phyloP scores from a whole-genome alignment of 37 sponge, comb jelly and placozoan species.

The Beroe forskalii region DNA sequence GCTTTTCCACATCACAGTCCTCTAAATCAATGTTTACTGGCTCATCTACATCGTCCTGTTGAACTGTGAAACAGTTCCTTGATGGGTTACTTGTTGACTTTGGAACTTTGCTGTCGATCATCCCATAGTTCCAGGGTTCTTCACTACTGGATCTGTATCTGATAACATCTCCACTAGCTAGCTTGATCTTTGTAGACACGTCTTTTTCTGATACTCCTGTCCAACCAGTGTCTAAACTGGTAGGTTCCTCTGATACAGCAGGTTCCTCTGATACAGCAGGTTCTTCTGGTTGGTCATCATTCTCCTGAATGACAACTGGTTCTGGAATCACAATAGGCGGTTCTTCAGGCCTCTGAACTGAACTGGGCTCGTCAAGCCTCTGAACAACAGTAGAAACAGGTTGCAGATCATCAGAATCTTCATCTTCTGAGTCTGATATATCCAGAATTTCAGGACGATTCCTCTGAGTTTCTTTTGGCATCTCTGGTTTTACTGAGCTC shows the following conservation, averaged over 20 bases:
- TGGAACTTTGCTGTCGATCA: background rate
- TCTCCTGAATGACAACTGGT: too few species aligned
- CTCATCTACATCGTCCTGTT: background rate
- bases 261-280: background rate
- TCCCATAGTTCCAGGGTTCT: conserved; percentile 8
- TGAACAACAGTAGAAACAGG: too few species aligned
- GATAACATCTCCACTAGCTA: background rate
- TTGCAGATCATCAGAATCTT: background rate
- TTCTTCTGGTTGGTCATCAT: background rate
- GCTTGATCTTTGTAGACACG: background rate
- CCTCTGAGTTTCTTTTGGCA: background rate
- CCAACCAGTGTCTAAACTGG: background rate
- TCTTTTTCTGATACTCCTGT: background rate
- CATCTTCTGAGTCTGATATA: too few species aligned
- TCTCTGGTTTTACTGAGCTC: background rate
- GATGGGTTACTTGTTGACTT: background rate
- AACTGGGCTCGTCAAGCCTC: too few species aligned
- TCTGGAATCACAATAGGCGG: too few species aligned
- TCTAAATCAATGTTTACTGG: background rate
- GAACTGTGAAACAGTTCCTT: background rate
- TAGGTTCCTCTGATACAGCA: background rate
- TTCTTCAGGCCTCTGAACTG: too few species aligned
- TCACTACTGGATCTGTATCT: background rate
- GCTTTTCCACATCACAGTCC: background rate
- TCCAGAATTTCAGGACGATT: too few species aligned